phyloP scores from a whole-genome alignment of 2,888 invertebrate species.

The Coelopa pilipes region DNA sequence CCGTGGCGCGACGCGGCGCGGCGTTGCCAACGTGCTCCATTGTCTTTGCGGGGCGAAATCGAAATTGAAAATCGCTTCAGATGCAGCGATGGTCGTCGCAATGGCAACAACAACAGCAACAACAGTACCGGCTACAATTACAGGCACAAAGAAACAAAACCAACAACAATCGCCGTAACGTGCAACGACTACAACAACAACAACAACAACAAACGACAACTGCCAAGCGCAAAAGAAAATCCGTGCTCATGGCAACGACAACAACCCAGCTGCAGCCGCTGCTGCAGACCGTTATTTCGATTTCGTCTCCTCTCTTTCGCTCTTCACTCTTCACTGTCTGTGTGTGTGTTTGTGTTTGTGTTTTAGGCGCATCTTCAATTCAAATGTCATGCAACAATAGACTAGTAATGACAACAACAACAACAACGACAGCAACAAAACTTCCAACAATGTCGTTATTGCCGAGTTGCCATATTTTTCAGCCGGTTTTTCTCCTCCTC shows the following conservation, averaged over 20 bases:
- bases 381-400: slow-evolving; percentile 25
- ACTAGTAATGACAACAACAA: neutral
- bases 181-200: neutral
- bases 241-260: neutral
- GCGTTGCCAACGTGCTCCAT: neutral
- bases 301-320: neutral
- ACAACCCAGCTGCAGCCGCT: slow-evolving; percentile 8
- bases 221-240: neutral
- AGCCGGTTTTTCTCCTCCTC: neutral
- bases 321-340: neutral
- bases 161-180: neutral
- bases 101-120: neutral
- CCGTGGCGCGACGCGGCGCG: too few species aligned
- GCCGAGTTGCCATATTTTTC: neutral
- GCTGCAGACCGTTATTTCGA: slow-evolving; percentile 23
- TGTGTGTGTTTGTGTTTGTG: neutral
- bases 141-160: neutral
- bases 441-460: neutral
- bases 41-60: slow-evolving; percentile 18
- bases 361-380: slow-evolving; percentile 31
- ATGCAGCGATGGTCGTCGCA: neutral
- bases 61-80: slow-evolving; percentile 30
- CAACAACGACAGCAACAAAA: slow-evolving; percentile 18
- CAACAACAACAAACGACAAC: neutral
- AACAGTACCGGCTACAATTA: neutral